These are phyloP conservation scores for Papilio machaon DNA, from an alignment of 1,140 invertebrate genomes.

Conservation along the genomic window DNA sequence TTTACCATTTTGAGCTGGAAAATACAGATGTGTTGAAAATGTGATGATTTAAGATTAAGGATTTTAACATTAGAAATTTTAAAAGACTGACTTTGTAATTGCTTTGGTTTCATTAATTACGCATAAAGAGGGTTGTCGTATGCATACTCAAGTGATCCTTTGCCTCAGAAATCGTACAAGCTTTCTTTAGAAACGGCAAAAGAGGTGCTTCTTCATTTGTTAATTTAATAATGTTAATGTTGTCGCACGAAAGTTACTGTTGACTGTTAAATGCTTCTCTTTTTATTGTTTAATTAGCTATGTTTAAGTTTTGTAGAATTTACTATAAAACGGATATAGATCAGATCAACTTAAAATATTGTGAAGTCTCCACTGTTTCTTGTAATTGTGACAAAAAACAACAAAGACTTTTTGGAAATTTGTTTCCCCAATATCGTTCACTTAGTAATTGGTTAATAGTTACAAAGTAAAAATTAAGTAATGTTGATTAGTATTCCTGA, in stretches of 20 bases:
- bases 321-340: neutral
- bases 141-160: conserved; percentile 20
- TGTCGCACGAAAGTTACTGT: conserved; percentile 1
- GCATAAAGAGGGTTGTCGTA: neutral
- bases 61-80: neutral
- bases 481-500: neutral
- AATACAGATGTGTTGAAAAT: neutral
- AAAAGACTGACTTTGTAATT: neutral
- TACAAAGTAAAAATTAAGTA: neutral
- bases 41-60: neutral
- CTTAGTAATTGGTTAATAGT: too few relatives aligned
- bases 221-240: conserved; percentile 27
- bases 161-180: neutral
- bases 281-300: neutral
- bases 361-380: too few relatives aligned
- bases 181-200: conserved; percentile 33
- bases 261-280: conserved; percentile 1
- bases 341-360: neutral
- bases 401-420: too few relatives aligned
- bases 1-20: too few relatives aligned
- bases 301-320: too few relatives aligned
- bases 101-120: neutral
- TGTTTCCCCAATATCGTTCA: too few relatives aligned
- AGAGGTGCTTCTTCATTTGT: conserved; percentile 29
- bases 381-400: too few relatives aligned